phyloP scores from a whole-genome alignment of 2,888 invertebrate species.

The Piscicola geometra region DNA sequence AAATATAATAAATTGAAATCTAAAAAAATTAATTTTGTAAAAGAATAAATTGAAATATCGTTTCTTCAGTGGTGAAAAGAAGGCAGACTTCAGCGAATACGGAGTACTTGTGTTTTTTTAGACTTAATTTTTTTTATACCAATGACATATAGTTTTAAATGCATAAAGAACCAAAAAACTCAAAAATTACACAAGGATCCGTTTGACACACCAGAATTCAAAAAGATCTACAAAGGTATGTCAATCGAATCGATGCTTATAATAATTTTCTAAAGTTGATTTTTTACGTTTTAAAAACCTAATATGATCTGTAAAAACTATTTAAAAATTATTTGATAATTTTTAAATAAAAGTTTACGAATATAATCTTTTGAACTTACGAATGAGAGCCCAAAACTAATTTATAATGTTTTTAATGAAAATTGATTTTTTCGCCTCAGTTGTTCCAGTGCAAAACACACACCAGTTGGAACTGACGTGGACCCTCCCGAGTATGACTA shows the following conservation, averaged over 20 bases:
- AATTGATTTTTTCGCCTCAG: too few relatives aligned
- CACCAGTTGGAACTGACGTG: constrained; percentile 63
- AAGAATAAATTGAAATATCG: neutral
- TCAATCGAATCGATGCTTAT: neutral
- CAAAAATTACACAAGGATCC: constrained; percentile 55
- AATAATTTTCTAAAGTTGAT: too few relatives aligned
- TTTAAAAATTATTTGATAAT: neutral
- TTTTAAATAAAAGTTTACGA: neutral
- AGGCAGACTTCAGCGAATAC: neutral
- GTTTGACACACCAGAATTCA: constrained; percentile 64
- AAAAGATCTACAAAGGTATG: constrained; percentile 56
- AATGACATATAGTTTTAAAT: constrained; percentile 9
- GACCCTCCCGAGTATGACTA: constrained; percentile 59
- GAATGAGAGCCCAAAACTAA: neutral
- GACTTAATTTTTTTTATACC: neutral
- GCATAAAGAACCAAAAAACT: neutral
- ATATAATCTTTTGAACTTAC: too few relatives aligned
- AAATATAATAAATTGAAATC: too few relatives aligned
- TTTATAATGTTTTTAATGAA: too few relatives aligned
- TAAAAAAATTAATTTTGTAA: too few relatives aligned
- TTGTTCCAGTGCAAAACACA: constrained; percentile 50
- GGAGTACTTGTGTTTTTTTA: neutral
- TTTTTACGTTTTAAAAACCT: too few relatives aligned
- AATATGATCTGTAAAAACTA: too few relatives aligned
- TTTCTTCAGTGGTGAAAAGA: neutral